Evolutionary conservation across 2,113 vertebrate genomes (phyloP), one percentile per base, ranked within the genome.

Genomic region (Forbesichthys papilliferus): DNA sequence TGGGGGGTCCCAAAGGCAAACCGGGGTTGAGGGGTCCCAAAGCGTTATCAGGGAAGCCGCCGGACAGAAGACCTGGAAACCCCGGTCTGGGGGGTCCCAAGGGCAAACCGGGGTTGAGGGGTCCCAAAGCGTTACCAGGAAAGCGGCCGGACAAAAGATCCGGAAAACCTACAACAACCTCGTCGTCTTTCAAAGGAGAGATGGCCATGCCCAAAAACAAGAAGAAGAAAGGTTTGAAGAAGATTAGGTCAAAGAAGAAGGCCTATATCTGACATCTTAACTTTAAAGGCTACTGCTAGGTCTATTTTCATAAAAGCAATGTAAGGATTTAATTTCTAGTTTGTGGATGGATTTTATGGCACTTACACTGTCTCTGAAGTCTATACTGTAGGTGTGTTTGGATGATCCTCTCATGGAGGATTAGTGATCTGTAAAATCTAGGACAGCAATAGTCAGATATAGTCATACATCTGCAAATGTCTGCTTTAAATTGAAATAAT

Each of bases 121-220:
- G 46, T 8, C 36, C 36, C 36, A 42, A 8, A 42, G 7, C 36
- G 55, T 3, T 14, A 27, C 55, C 48, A n/a, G 14, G 0, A 54
- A 46, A 33, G 81, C 51, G 68, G 33, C 1, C 81, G 68, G 64
- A 71, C 61, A 4, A 56, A 4, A 12, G 36, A 16, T 36, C 67
- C 47, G 57, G 6, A 27, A 71, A 49, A 27, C 36, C 36, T 59
- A 68, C 65, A 73, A 74, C 68, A 18, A 48, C 42, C 34, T 57
- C 65, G 0, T 2, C 10, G n/a, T 83, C 90, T 0, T 98, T 95
- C 82, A 89, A 85, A 62, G 96, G 95, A 62, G 94, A 95, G 73
- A 95, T 93, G 88, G 90, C 87, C 8, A 69, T 66, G 62, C 87
- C 89, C 0, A 5, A 86, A 34, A 87, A 82, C 64, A 90, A 75